phyloP scores from a whole-genome alignment of 2,797 vertebrate species.

The Leptatherina wallacei region DNA sequence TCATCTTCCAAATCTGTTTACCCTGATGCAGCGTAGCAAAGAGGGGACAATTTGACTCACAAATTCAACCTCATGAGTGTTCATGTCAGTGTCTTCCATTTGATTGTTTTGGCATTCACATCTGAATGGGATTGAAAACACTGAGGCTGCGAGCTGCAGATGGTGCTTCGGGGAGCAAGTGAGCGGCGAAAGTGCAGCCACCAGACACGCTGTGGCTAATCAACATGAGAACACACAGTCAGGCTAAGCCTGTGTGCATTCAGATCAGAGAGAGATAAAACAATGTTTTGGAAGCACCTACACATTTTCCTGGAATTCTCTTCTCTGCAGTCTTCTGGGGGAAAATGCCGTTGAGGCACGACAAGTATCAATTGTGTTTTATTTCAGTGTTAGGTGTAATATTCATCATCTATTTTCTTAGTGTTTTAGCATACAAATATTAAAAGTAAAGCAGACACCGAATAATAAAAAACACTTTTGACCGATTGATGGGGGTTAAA shows the following conservation, averaged over 20 bases:
- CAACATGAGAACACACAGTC: conserved; percentile 48
- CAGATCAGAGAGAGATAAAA: conserved; percentile 51
- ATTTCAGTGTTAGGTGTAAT: not conserved
- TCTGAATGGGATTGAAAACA: conserved; percentile 70
- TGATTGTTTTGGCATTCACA: conserved; percentile 76
- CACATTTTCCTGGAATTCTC: conserved; percentile 43
- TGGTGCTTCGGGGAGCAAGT: conserved; percentile 50
- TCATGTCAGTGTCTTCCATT: conserved; percentile 69
- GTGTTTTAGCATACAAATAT: not conserved
- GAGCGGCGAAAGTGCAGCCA: conserved; percentile 42
- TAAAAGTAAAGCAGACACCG: no score
- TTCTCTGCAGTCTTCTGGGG: conserved; percentile 27
- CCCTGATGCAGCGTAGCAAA: conserved; percentile 44
- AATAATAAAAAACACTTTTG: not conserved
- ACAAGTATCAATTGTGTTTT: conserved; percentile 31
- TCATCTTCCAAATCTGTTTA: conserved; percentile 78
- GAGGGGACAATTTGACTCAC: conserved; percentile 71
- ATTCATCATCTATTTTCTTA: not conserved
- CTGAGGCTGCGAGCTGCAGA: conserved; percentile 55
- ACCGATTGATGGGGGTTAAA: not conserved
- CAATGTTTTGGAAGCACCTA: conserved; percentile 58
- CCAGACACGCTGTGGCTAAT: conserved; percentile 60
- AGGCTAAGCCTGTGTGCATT: conserved; percentile 22
- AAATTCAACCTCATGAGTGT: conserved; percentile 70
- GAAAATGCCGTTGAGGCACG: conserved; percentile 7